Conservation (phyloP, 2,888 invertebrate genomes). For the Nemotelus pantherinus region DNA sequence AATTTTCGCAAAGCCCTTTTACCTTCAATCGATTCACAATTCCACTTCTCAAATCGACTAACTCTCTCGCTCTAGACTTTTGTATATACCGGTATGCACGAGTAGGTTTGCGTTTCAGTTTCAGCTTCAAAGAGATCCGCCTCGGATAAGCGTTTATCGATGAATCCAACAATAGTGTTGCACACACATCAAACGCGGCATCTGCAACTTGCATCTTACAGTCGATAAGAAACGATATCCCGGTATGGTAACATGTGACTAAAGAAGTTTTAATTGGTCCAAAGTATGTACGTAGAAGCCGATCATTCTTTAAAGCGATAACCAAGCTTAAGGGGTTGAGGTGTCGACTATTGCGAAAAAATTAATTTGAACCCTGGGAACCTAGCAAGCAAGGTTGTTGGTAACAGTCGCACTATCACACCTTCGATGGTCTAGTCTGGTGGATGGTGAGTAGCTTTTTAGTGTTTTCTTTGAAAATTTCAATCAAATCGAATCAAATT, state of each 20-base stretch:
- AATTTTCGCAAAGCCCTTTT: constrained; percentile 45
- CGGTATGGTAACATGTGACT: constrained; percentile 49
- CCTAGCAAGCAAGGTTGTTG: no score
- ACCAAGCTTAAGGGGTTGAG: constrained; percentile 18
- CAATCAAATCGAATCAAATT: no score
- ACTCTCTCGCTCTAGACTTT: no score
- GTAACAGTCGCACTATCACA: no score
- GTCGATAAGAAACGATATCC: constrained; percentile 48
- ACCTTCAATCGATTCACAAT: constrained; percentile 46
- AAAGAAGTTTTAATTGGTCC: constrained; percentile 49
- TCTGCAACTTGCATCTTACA: constrained; percentile 42
- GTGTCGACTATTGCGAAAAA: background rate
- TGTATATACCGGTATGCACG: constrained; percentile 26
- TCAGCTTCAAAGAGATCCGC: constrained; percentile 49
- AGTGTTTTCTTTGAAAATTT: no score
- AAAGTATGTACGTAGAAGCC: constrained; percentile 42
- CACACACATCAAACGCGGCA: constrained; percentile 48
- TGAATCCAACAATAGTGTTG: constrained; percentile 51
- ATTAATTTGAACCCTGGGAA: no score
- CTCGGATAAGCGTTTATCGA: constrained; percentile 49
- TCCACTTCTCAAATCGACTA: constrained; percentile 18
- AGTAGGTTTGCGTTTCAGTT: constrained; percentile 33
- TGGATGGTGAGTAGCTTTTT: no score
- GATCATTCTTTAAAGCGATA: constrained; percentile 9
- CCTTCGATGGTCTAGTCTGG: no score